phyloP scores from a whole-genome alignment of 2,888 invertebrate species.

The Pseudococcus jackbeardsleyi region DNA sequence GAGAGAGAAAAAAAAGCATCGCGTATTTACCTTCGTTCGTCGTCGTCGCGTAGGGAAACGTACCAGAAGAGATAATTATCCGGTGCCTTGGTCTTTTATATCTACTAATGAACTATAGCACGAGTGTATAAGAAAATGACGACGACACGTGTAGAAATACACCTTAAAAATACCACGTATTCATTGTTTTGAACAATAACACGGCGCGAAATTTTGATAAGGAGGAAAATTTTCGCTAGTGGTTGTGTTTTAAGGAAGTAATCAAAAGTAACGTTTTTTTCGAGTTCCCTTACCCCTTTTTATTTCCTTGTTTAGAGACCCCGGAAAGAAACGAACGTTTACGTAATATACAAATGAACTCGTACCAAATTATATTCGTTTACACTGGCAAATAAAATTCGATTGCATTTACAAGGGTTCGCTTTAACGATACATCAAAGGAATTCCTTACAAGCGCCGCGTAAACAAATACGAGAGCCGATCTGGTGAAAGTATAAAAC shows the following conservation, averaged over 20 bases:
- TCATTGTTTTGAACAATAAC: neutral
- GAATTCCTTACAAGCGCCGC: slow-evolving; percentile 25
- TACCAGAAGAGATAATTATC: neutral
- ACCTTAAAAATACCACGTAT: neutral
- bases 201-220: neutral
- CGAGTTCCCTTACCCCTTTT: neutral
- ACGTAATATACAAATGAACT: slow-evolving; percentile 39
- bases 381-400: slow-evolving; percentile 37
- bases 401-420: slow-evolving; percentile 44
- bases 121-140: neutral
- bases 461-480: slow-evolving; percentile 18
- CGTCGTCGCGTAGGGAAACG: neutral
- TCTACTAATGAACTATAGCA: neutral
- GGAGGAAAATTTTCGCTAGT: neutral
- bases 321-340: neutral
- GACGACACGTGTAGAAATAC: slow-evolving; percentile 19
- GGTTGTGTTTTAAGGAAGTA: neutral
- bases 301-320: no score
- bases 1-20: neutral
- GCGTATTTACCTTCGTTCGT: neutral
- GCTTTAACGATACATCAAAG: slow-evolving; percentile 45
- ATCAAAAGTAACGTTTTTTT: slow-evolving; percentile 1
- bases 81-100: neutral
- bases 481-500: slow-evolving; percentile 42
- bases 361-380: slow-evolving; percentile 45